These are phyloP conservation scores for Paracyclopina nana DNA, from an alignment of 1,140 invertebrate genomes.

Conservation along the genomic window DNA sequence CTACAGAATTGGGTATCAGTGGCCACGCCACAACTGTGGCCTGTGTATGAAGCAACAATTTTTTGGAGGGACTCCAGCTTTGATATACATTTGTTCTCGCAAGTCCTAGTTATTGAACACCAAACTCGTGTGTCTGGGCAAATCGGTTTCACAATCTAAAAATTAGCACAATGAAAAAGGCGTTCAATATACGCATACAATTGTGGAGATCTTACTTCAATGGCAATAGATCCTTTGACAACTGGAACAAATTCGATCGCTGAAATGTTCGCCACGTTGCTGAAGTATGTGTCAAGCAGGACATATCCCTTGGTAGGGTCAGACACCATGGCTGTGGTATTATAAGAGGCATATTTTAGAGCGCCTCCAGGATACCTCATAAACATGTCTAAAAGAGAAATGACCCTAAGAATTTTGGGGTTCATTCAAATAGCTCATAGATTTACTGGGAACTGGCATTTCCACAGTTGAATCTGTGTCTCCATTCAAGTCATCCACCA, in stretches of 20 bases:
- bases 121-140: background rate
- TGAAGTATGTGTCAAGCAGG: too few relatives aligned
- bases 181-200: background rate
- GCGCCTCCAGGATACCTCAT: too few relatives aligned
- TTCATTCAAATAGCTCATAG: too few relatives aligned
- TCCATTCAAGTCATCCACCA: background rate
- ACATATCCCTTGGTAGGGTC: too few relatives aligned
- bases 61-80: too few relatives aligned
- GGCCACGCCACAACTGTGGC: too few relatives aligned
- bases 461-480: background rate
- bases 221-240: background rate
- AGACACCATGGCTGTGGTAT: too few relatives aligned
- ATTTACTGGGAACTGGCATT: background rate
- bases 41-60: too few relatives aligned
- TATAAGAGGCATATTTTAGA: too few relatives aligned
- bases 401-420: too few relatives aligned
- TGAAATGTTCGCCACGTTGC: background rate
- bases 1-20: too few relatives aligned
- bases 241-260: background rate
- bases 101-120: background rate
- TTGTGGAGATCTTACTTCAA: background rate
- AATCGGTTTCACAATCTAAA: background rate
- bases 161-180: background rate
- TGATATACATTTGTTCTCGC: background rate
- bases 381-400: too few relatives aligned